phyloP scores from a whole-genome alignment of 2,797 vertebrate species.

The Acanthornis magna region DNA sequence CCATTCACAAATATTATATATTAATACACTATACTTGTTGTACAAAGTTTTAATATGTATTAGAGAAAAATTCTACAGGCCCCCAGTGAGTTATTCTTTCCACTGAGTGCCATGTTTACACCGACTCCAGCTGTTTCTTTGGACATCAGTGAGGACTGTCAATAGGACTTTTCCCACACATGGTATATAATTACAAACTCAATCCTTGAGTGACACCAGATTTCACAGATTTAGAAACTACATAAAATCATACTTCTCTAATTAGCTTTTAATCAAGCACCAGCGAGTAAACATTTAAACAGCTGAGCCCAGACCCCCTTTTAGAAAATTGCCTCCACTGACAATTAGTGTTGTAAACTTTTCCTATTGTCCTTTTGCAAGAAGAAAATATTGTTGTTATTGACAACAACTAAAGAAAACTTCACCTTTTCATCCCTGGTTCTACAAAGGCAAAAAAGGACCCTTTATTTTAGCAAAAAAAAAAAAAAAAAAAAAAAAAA shows the following conservation, averaged over 20 bases:
- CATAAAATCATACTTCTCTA: conserved; percentile 15
- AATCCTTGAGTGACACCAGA: conserved; percentile 19
- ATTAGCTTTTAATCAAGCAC: conserved; percentile 48
- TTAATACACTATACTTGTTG: neutral
- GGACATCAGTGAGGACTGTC: neutral
- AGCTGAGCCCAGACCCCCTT: conserved; percentile 2
- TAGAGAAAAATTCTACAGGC: neutral
- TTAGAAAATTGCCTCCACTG: neutral
- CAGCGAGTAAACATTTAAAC: conserved; percentile 22
- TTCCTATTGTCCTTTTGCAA: neutral
- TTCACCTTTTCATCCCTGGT: too few relatives aligned
- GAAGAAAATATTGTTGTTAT: neutral
- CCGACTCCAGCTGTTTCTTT: neutral
- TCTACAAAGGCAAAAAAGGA: too few relatives aligned
- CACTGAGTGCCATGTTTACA: neutral
- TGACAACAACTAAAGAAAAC: neutral
- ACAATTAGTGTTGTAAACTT: neutral
- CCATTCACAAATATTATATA: neutral
- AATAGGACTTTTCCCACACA: neutral
- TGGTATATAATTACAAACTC: neutral
- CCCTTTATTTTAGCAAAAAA: too few relatives aligned
- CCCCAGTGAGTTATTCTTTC: neutral
- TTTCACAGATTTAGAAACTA: conserved; percentile 12
- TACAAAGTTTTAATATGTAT: neutral
- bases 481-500: too few relatives aligned